Evolutionary conservation across 2,113 vertebrate genomes (phyloP), one percentile per base, ranked within the genome.

Genomic region (Casuarius casuarius): DNA sequence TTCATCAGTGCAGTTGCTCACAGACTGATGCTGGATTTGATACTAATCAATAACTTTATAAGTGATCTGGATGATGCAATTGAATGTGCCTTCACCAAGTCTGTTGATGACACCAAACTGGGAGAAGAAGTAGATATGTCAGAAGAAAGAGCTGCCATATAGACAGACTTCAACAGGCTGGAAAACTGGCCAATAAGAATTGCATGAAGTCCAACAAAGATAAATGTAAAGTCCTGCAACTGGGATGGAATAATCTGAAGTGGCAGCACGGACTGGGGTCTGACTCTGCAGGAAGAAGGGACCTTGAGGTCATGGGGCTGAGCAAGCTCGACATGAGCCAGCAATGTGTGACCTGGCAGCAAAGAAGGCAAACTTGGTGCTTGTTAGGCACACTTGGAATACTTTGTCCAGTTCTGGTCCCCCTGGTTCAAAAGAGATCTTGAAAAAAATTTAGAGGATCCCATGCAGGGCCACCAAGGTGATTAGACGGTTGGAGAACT

Each of bases 61-160:
- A 68, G 52, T 9, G 5, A 3, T 22, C 0, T 0, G 5, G 12
- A 46, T 52, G 9, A 75, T 61, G 19, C 29, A 10, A 56, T 15
- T 76, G 35, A 83, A 75, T 33, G 20, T 10, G 19, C 1, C 1
- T 3, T 25, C 33, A 46, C 14, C 11, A 54, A 9, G 33, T 48
- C 33, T 62, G 33, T 0, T 1, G 13, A 33, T 54, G 13, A 62
- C 7, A 40, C 17, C 26, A 54, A 62, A 48, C 38, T 84, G 54
- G 13, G 33, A 84, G 22, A 19, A 58, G 23, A 66, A 8, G 7
- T 40, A 73, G 59, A 56, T 28, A 19, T 7, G 21, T 23, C 10
- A 18, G 58, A 68, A 38, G 35, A 29, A 56, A 65, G 28, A 75
- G 33, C 51, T 23, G 23, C 14, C 29, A 74, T n/a, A 38, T 2